phyloP scores from a whole-genome alignment of 1,140 invertebrate species.

The Ips nitidus region DNA sequence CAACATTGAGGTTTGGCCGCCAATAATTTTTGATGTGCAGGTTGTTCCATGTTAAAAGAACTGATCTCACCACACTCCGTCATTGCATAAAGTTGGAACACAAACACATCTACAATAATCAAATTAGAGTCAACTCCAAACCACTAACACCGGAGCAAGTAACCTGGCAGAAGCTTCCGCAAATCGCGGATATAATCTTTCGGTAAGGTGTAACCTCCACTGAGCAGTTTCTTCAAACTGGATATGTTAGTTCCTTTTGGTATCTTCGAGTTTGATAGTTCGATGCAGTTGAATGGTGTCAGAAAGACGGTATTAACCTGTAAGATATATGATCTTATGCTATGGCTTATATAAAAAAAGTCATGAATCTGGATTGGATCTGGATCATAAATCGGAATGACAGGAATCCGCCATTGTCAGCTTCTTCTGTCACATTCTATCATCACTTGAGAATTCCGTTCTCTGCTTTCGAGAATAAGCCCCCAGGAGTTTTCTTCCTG shows the following conservation, averaged over 20 bases:
- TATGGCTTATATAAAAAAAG: too few species aligned
- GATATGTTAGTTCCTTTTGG: not conserved
- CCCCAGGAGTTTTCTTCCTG: too few species aligned
- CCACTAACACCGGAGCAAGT: not conserved
- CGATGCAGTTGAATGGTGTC: not conserved
- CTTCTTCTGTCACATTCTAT: too few species aligned
- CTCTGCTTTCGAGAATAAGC: too few species aligned
- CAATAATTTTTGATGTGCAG: not conserved
- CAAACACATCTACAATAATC: not conserved
- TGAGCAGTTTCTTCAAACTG: not conserved
- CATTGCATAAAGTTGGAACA: not conserved
- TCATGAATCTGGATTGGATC: too few species aligned
- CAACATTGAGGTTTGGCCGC: not conserved
- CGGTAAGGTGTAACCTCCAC: not conserved
- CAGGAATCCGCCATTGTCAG: too few species aligned
- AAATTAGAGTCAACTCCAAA: not conserved
- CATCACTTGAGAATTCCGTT: too few species aligned
- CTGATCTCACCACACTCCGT: not conserved
- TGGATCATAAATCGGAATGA: too few species aligned
- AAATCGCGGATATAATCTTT: not conserved
- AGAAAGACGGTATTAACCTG: not conserved
- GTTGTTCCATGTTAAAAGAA: not conserved
- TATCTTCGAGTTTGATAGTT: not conserved
- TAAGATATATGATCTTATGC: not conserved
- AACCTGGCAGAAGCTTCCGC: not conserved